Evolutionary conservation across 1,140 invertebrate genomes (phyloP), one percentile per base, ranked within the genome.

Genomic region (Tribolium madens): DNA sequence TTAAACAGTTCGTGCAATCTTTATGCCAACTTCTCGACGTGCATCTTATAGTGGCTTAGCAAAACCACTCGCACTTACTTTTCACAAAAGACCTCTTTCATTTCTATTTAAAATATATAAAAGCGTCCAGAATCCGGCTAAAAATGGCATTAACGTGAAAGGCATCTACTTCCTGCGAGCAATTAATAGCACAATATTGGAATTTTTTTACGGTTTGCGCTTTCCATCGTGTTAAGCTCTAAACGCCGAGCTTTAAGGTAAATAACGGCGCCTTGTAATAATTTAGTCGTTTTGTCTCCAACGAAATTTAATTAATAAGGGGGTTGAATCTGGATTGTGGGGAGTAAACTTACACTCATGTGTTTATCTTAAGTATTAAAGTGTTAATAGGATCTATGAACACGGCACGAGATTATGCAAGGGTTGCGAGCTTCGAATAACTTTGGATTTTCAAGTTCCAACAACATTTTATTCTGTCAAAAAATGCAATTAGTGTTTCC

Each of bases 341-440:
- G 69, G 68, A 73, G 75, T 57, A 73, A 76, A 76, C 75, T 76
- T 76, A 52, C 50, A 76, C 75, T 72, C 68, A 73, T 73, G 64
- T 76, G 53, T 76, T 76, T 76, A 76, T 76, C 75, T 76, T 76
- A 76, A 76, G 70, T 76, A 76, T 76, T 76, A 76, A 76, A 76
- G 75, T 76, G 75, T 73, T 76, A 76, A 76, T 73, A 76, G 69
- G 69, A 76, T 73, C 68, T 76, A 57, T 76, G 69, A 76, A 42
- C 50, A 76, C 53, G 46, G 69, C 13, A 57, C 9, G 69, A 76
- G 75, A 76, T 76, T 60, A 72, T 73, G 68, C 18, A 71, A 57
- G 53, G 68, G 50, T 71, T 60, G 48, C 14, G 64, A 13, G 18
- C 50, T 2, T n/a, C 57, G 5, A 64, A 64, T 64, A 64, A 64